phyloP scores from a whole-genome alignment of 35 echinoderm and acorn worm genomes.

The Amphiura filiformis region DNA sequence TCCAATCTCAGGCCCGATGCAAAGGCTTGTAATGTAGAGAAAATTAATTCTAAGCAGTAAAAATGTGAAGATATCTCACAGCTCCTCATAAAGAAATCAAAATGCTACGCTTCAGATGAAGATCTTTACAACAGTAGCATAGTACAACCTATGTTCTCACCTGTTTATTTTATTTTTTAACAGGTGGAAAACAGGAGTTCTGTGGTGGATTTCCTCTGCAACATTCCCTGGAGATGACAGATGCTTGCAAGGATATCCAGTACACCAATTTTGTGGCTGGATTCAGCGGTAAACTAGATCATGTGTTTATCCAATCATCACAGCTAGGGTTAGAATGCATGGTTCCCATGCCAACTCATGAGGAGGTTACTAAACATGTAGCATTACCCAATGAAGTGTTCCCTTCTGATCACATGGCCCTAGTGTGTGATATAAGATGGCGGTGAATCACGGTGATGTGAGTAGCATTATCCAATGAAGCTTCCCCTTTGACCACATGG shows the following conservation, averaged over 20 bases:
- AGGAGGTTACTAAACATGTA: slow-evolving; percentile 65
- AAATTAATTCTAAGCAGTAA: no score
- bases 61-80: no score
- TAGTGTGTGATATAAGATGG: slow-evolving; percentile 89
- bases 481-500: slow-evolving; percentile 88
- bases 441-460: no score
- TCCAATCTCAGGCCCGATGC: no score
- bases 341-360: slow-evolving; percentile 74
- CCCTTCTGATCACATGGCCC: slow-evolving; percentile 77
- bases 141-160: no score
- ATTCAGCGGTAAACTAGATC: neutral
- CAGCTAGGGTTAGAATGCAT: slow-evolving; percentile 33
- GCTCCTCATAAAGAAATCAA: no score
- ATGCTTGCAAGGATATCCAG: neutral
- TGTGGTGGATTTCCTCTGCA: neutral
- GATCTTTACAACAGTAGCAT: no score
- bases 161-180: slow-evolving; percentile 61
- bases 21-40: no score
- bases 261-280: neutral
- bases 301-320: neutral
- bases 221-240: neutral
- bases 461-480: slow-evolving; percentile 77
- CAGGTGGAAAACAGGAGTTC: neutral
- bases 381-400: slow-evolving; percentile 88
- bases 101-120: no score